Base-by-base conservation (phyloP, 2,888 invertebrate genomes). In the Heliconius cydno region DNA sequence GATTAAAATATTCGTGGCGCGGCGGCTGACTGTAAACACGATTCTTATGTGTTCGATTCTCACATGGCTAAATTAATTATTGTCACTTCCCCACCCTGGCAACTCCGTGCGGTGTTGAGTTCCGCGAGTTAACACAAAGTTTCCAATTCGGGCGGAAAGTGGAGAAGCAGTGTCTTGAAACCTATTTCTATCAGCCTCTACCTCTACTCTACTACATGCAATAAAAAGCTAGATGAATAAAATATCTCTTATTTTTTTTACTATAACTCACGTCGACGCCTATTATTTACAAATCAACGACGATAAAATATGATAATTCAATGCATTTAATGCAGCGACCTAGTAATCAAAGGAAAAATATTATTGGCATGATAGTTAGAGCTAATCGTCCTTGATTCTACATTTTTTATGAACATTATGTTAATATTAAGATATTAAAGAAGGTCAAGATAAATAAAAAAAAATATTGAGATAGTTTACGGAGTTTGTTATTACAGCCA, bases 281-380 rank as follows among this genome's bases (percentile, higher is more conserved):
- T 34, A 13, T 73, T 60, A 73, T 73, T 60, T 60, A 60, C 73
- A 34, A 73, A 60, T 60, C n/a, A 73, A 73, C 34, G n/a, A 7
- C n/a, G 57, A 41, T 75, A 74, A 70, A 65, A 75, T 63, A 75
- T 41, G 25, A 28, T 75, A 66, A 75, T 75, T 66, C 13, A 30
- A 25, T 41, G 65, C 46, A 46, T 66, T 75, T 41, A 66, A 66
- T 46, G 28, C 75, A 75, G 65, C 22, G 65, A 66, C 65, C 63
- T 66, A 46, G 65, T 46, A 75, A 66, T 75, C 65, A 75, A 28
- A 75, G 41, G 38, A 65, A 65, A 75, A 75, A 75, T 65, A 15
- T 25, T 46, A 75, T 75, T 75, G 22, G 75, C 28, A 65, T 22
- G 22, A 28, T 75, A 74, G 38, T 74, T 38, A 34, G 22, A 63